These are phyloP conservation scores for Tetragonula clypearis DNA, from an alignment of 1,140 invertebrate genomes.

Conservation along the genomic window DNA sequence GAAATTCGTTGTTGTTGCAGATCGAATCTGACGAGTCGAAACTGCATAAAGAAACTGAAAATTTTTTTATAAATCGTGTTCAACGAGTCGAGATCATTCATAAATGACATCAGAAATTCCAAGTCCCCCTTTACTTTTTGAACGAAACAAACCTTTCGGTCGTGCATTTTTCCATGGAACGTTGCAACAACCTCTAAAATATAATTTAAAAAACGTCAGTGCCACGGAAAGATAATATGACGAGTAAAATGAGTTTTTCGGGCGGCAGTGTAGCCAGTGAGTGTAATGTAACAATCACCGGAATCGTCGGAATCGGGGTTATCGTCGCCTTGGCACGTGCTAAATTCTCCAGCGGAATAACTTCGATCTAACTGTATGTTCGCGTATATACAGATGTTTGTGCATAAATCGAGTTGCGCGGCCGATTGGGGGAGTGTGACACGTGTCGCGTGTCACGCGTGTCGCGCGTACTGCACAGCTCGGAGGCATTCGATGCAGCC, in stretches of 20 bases:
- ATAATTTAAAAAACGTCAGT: no score
- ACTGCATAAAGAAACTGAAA: no score
- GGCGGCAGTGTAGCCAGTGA: not conserved
- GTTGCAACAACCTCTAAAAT: no score
- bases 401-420: not conserved
- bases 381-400: not conserved
- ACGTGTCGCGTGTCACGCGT: conserved; percentile 51
- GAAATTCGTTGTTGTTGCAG: not conserved
- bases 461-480: conserved; percentile 47
- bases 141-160: no score
- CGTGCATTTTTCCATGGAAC: no score
- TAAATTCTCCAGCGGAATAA: not conserved
- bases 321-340: not conserved
- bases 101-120: no score
- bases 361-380: not conserved
- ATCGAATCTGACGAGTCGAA: no score
- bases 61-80: no score
- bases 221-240: no score
- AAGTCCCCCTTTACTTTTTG: no score
- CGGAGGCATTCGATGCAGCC: conserved; percentile 55
- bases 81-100: no score
- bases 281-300: not conserved
- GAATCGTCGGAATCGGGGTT: conserved; percentile 2
- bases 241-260: no score
- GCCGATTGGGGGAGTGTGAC: conserved; percentile 34